phyloP scores from a whole-genome alignment of 2,113 vertebrate genomes.

The Harpagus bidentatus region DNA sequence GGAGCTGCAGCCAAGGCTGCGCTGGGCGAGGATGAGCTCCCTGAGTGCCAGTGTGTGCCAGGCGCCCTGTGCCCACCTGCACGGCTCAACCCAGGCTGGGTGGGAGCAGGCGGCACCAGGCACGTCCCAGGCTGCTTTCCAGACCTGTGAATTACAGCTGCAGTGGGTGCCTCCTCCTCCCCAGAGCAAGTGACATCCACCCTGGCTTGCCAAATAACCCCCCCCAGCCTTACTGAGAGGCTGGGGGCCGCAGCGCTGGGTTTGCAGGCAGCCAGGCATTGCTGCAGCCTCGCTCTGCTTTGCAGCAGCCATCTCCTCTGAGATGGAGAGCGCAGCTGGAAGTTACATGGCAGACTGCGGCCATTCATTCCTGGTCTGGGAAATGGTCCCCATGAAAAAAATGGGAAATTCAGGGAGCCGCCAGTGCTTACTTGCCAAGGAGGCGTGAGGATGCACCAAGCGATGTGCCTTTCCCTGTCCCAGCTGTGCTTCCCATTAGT shows the following conservation, averaged over 20 bases:
- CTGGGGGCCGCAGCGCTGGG: neutral
- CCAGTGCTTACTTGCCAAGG: neutral
- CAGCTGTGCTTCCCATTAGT: neutral
- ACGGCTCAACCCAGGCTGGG: neutral
- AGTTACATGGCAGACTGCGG: neutral
- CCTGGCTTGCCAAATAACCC: neutral
- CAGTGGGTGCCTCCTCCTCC: neutral
- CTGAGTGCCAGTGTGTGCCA: rapidly evolving
- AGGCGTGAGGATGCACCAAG: neutral
- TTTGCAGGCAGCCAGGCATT: neutral
- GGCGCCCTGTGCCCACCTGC: neutral
- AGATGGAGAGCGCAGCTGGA: neutral
- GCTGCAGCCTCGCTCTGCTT: neutral
- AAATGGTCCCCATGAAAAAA: neutral
- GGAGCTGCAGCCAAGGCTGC: neutral
- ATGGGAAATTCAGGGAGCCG: neutral
- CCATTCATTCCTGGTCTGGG: neutral
- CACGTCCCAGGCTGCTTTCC: neutral
- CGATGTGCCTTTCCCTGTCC: neutral
- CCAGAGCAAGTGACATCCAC: neutral
- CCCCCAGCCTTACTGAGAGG: neutral
- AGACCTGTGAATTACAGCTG: neutral
- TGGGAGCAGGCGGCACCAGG: neutral
- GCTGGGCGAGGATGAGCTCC: neutral
- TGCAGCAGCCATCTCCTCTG: neutral